phyloP scores from a whole-genome alignment of 2,888 invertebrate species.

The Eristalis intricaria region DNA sequence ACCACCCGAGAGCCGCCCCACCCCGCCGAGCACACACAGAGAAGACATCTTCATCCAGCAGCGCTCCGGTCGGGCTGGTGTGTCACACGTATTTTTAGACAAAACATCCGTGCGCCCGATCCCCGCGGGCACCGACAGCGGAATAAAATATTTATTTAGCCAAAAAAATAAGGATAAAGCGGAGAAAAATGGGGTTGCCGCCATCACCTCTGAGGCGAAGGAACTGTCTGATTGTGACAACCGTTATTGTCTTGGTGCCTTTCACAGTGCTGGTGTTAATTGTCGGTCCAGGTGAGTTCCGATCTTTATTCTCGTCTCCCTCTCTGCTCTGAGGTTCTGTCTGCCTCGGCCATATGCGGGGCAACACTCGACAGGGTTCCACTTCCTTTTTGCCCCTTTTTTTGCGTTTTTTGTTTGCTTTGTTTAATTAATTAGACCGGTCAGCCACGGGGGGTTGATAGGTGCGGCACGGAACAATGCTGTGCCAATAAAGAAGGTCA shows the following conservation, averaged over 20 bases:
- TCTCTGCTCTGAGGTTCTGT: not conserved
- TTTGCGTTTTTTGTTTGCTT: constrained; percentile 16
- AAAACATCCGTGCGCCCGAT: constrained; percentile 2
- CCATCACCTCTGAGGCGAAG: constrained; percentile 70
- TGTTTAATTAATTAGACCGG: constrained; percentile 56
- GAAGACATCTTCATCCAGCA: constrained; percentile 30
- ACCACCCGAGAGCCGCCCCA: not conserved
- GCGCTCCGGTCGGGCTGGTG: constrained; percentile 2
- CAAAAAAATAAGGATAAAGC: constrained; percentile 23
- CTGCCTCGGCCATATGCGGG: constrained; percentile 4
- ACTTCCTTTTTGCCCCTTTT: constrained; percentile 4
- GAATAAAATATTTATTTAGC: constrained; percentile 57
- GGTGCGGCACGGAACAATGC: constrained; percentile 59
- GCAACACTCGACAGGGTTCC: constrained; percentile 24
- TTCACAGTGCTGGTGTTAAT: constrained; percentile 72
- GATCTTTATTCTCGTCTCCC: not conserved
- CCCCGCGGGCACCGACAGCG: not conserved
- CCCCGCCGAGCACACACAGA: constrained; percentile 1
- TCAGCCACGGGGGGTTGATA: constrained; percentile 7
- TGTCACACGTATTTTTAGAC: not conserved
- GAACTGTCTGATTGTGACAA: constrained; percentile 71
- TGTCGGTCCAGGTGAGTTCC: constrained; percentile 69
- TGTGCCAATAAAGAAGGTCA: constrained; percentile 51
- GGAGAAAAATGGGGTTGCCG: constrained; percentile 62
- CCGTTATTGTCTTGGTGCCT: constrained; percentile 71